Percentiles rank a stretch among this genome's conserved stretches.
Conservation (phyloP, 2,113 vertebrate genomes). For the Acrocephalus arundinaceus region DNA sequence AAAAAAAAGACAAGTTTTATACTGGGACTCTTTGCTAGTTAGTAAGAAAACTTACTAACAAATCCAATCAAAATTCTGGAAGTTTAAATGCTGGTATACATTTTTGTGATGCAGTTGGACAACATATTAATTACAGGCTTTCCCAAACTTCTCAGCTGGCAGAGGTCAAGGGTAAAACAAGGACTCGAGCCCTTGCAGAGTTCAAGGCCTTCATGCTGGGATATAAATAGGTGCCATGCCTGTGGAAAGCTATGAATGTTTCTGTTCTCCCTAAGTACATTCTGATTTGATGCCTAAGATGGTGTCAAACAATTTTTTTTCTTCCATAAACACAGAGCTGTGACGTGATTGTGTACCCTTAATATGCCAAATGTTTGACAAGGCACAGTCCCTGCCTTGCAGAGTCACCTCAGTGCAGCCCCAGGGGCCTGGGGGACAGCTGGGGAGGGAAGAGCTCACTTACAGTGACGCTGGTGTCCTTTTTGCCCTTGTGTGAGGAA, state of each 20-base stretch:
- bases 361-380: not conserved
- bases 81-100: not conserved
- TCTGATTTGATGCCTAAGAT: constrained; percentile 22
- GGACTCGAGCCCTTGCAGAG: not conserved
- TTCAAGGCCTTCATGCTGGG: not conserved
- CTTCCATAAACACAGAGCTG: constrained; percentile 39
- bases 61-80: not conserved
- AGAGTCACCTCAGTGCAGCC: not conserved
- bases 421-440: not conserved
- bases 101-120: not conserved
- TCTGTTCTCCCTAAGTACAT: not conserved
- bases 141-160: not conserved
- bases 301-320: constrained; percentile 5
- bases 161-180: not conserved
- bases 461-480: constrained; percentile 90
- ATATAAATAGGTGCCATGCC: constrained; percentile 24
- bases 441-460: constrained; percentile 36
- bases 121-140: not conserved
- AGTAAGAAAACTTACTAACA: not conserved
- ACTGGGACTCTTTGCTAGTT: not conserved
- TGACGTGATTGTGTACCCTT: not conserved
- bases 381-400: not conserved
- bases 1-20: not conserved
- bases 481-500: constrained; percentile 95
- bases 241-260: not conserved